A percentile compares a stretch with the other conserved stretches of the same genome.
Conservation (phyloP, 2,888 invertebrate genomes). For the Drosophila rellima region DNA sequence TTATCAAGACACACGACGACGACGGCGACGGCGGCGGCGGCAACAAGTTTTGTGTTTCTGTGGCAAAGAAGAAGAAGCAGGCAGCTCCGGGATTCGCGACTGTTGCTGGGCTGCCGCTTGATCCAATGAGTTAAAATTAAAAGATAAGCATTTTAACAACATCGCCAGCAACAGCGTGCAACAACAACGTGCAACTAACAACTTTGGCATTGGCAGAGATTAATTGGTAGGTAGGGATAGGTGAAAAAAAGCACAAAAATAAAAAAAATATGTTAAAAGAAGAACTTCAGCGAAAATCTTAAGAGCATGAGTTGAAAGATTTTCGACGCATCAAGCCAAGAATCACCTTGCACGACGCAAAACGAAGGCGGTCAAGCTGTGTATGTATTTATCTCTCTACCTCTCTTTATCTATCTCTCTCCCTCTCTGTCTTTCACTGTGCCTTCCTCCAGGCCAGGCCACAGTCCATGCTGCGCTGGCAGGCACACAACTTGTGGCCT, state of each 20-base stretch:
- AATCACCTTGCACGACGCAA: slow-evolving; percentile 73
- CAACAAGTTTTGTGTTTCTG: slow-evolving; percentile 65
- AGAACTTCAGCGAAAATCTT: slow-evolving; percentile 56
- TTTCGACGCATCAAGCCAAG: slow-evolving; percentile 74
- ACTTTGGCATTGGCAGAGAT: slow-evolving; percentile 85
- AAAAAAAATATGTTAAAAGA: slow-evolving; percentile 22
- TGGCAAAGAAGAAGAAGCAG: slow-evolving; percentile 46
- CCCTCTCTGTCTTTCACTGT: slow-evolving; percentile 1
- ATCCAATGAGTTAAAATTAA: slow-evolving; percentile 84
- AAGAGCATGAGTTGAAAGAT: slow-evolving; percentile 80
- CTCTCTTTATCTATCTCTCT: background rate
- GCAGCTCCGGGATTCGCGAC: slow-evolving; percentile 35
- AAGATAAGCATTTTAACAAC: slow-evolving; percentile 85
- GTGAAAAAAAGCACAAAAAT: slow-evolving; percentile 61
- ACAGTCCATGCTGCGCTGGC: slow-evolving; percentile 33
- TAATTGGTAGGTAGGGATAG: slow-evolving; percentile 84
- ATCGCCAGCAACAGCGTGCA: slow-evolving; percentile 58
- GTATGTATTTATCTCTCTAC: slow-evolving; percentile 11
- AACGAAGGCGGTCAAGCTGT: slow-evolving; percentile 51
- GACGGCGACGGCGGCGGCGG: slow-evolving; percentile 43
- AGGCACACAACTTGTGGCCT: slow-evolving; percentile 56
- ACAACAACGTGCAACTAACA: slow-evolving; percentile 78
- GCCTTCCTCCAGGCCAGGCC: slow-evolving; percentile 17
- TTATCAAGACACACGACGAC: slow-evolving; percentile 81
- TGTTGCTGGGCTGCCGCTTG: slow-evolving; percentile 73